Conservation (phyloP, 2,113 vertebrate species). For the Romanogobio albipinnatus region DNA sequence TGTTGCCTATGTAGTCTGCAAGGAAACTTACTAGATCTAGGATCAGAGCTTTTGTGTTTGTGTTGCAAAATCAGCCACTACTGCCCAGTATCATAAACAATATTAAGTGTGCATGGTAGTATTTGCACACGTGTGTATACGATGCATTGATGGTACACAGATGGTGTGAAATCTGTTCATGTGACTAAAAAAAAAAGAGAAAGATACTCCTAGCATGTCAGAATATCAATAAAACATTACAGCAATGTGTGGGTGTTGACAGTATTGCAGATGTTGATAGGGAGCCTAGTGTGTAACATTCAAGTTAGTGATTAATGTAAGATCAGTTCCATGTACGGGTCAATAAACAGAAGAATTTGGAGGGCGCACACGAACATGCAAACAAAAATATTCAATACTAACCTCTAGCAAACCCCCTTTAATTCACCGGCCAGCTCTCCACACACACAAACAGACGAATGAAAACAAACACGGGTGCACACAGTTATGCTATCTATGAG, state of each 20-base stretch:
- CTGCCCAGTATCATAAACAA: background rate
- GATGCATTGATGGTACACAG: conserved; percentile 18
- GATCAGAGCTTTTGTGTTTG: conserved; percentile 2
- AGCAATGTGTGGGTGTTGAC: background rate
- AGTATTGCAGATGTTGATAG: background rate
- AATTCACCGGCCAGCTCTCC: conserved; percentile 26
- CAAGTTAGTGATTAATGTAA: conserved; percentile 4
- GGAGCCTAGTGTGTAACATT: background rate
- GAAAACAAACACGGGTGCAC: conserved; percentile 24
- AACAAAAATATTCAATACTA: background rate
- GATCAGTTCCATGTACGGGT: background rate
- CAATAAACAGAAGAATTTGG: conserved; percentile 31
- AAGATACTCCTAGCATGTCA: conserved; percentile 7
- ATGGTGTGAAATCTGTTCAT: conserved; percentile 29
- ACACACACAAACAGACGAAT: conserved; percentile 24
- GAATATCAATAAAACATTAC: conserved; percentile 14
- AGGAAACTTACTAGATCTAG: background rate
- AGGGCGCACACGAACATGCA: background rate
- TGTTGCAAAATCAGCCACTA: background rate
- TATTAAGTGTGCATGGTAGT: conserved; percentile 13
- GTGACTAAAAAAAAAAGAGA: background rate
- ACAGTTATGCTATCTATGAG: conserved; percentile 16
- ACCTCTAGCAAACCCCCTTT: conserved; percentile 26
- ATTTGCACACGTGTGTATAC: conserved; percentile 6
- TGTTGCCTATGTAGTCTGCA: background rate